A percentile compares a stretch with the other conserved stretches of the same genome.
phyloP scores from a whole-genome alignment of 2,888 invertebrate genomes.

The Apodemia hepburni region DNA sequence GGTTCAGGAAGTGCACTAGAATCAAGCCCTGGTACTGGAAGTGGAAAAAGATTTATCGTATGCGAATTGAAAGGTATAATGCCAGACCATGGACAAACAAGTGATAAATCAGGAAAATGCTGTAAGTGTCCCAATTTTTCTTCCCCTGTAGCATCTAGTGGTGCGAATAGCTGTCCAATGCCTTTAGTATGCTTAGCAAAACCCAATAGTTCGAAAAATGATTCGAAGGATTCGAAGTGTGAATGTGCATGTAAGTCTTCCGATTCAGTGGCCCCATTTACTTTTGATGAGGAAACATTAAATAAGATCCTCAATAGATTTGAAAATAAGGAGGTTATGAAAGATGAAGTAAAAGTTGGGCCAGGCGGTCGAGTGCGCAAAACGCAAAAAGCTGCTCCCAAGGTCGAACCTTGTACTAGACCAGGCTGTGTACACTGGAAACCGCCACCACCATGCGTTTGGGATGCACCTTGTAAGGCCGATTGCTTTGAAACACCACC shows the following conservation, averaged over 20 bases:
- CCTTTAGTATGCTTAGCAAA: slow-evolving; percentile 15
- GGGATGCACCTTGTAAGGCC: slow-evolving; percentile 66
- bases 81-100: slow-evolving; percentile 42
- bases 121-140: slow-evolving; percentile 55
- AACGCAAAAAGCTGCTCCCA: slow-evolving; percentile 34
- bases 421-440: slow-evolving; percentile 62
- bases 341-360: slow-evolving; percentile 37
- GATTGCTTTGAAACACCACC: slow-evolving; percentile 62
- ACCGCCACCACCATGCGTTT: slow-evolving; percentile 64
- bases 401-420: slow-evolving; percentile 54
- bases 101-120: slow-evolving; percentile 48
- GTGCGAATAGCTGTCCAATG: background rate
- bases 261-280: slow-evolving; percentile 35
- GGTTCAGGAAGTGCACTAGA: slow-evolving; percentile 38
- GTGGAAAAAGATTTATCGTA: slow-evolving; percentile 66
- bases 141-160: slow-evolving; percentile 22
- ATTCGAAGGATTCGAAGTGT: slow-evolving; percentile 18
- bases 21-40: slow-evolving; percentile 38
- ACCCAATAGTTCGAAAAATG: background rate
- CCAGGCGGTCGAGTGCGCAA: slow-evolving; percentile 44
- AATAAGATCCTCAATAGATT: slow-evolving; percentile 47
- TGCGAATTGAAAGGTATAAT: slow-evolving; percentile 65
- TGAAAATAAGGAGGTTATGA: slow-evolving; percentile 43
- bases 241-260: slow-evolving; percentile 18
- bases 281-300: slow-evolving; percentile 50